Evolutionary conservation across 2,888 invertebrate genomes (phyloP).

Genomic region (Unio pictorum): DNA sequence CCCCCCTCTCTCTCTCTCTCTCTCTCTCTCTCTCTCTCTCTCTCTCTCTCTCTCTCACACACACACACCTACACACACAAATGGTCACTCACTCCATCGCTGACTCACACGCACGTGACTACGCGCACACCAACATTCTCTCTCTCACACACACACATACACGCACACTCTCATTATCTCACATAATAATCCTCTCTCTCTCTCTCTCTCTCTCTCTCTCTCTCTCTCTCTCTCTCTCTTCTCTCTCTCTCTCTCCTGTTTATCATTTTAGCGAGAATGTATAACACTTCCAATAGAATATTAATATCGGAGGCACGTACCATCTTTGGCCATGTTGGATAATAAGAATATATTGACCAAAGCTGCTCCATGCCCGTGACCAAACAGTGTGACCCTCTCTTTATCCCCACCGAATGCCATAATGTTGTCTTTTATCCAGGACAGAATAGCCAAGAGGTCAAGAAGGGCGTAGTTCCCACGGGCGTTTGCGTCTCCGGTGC

Average conservation of each 20-base stretch:
- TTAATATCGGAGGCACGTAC: too few relatives aligned
- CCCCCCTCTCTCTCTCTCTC: neutral
- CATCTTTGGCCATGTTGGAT: constrained; percentile 79
- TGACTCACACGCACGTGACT: neutral
- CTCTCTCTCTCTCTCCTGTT: too few relatives aligned
- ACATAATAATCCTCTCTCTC: neutral
- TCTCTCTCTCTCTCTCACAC: constrained; percentile 6
- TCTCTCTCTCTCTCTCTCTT: too few relatives aligned
- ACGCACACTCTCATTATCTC: neutral
- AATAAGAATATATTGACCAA: constrained; percentile 98
- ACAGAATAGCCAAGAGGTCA: constrained; percentile 97
- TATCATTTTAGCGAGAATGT: too few relatives aligned
- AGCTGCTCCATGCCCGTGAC: constrained; percentile 97
- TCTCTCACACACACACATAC: neutral
- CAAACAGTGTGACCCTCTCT: constrained; percentile 91
- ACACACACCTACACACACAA: neutral
- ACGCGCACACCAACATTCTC: neutral
- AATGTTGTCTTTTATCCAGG: constrained; percentile 97
- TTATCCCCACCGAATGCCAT: constrained; percentile 96
- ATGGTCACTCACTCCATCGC: too few relatives aligned
- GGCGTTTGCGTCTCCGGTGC: constrained; percentile 69
- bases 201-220: too few relatives aligned
- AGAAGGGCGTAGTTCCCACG: constrained; percentile 92
- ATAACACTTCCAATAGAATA: too few relatives aligned
- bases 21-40: constrained; percentile 8